phyloP scores from a whole-genome alignment of 2,797 vertebrate species.

The Anguilla megastoma region DNA sequence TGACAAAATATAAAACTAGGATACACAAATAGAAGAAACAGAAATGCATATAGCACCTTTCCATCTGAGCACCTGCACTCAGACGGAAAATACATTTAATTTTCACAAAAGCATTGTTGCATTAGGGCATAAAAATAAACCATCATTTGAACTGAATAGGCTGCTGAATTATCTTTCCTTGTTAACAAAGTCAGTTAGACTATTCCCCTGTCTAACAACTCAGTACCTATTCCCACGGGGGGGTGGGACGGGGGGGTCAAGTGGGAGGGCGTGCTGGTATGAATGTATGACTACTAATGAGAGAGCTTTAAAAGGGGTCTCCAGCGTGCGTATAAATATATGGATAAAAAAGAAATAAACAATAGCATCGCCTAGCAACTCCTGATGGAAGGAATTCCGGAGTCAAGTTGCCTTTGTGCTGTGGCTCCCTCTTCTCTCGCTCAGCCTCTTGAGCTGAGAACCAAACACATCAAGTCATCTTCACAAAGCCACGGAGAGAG shows the following conservation, averaged over 20 bases:
- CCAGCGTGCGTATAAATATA: conserved; percentile 77
- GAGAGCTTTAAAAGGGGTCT: conserved; percentile 65
- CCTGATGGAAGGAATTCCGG: conserved; percentile 72
- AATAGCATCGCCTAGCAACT: conserved; percentile 78
- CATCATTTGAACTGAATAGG: neutral
- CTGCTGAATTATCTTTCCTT: neutral
- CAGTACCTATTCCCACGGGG: conserved; percentile 77
- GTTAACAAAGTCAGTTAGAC: conserved; percentile 19
- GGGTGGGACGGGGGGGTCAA: conserved; percentile 74
- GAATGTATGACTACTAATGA: conserved; percentile 83
- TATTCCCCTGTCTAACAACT: conserved; percentile 50
- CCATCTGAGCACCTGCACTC: neutral
- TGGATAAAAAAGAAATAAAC: conserved; percentile 67
- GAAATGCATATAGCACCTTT: neutral
- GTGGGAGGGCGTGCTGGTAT: conserved; percentile 70
- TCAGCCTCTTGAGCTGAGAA: conserved; percentile 66
- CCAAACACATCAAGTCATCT: conserved; percentile 58
- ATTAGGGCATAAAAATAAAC: neutral
- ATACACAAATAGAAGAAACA: conserved; percentile 20
- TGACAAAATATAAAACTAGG: conserved; percentile 47
- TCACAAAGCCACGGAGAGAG: conserved; percentile 58
- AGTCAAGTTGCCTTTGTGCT: conserved; percentile 74
- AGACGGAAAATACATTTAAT: neutral
- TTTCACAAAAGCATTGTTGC: neutral
- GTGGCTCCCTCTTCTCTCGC: conserved; percentile 63